phyloP scores from a whole-genome alignment of 2,113 vertebrate genomes.

The Trochalopteron elliotii region DNA sequence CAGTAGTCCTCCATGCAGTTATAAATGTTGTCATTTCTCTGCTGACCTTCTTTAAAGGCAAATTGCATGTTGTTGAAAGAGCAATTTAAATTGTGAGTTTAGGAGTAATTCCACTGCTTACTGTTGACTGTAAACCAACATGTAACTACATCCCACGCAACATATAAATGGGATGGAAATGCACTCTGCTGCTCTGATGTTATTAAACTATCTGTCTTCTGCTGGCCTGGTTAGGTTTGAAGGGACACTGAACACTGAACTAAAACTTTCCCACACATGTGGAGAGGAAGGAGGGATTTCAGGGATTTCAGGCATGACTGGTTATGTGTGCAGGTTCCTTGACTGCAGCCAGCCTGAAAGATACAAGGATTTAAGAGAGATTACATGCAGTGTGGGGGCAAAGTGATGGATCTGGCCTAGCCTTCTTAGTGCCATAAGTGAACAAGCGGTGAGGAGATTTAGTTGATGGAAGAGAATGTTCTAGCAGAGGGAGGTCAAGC shows the following conservation, averaged over 20 bases:
- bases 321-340: not conserved
- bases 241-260: not conserved
- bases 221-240: not conserved
- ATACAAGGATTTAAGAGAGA: not conserved
- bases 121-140: not conserved
- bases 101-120: not conserved
- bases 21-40: not conserved
- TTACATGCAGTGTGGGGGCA: not conserved
- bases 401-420: not conserved
- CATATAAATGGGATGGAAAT: not conserved
- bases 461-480: not conserved
- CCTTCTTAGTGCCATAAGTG: not conserved
- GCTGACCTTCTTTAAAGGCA: not conserved
- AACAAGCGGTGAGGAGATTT: not conserved
- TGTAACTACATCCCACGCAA: not conserved
- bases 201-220: conserved; percentile 19
- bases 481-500: not conserved
- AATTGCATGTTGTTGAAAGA: not conserved
- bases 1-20: not conserved
- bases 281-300: not conserved
- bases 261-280: not conserved
- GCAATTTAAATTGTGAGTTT: not conserved
- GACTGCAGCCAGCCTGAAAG: not conserved
- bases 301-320: not conserved
- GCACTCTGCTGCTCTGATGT: not conserved